Percentiles rank a stretch among this genome's conserved stretches.
phyloP scores from a whole-genome alignment of 2,113 vertebrate species.

The Spilogale gracilis region DNA sequence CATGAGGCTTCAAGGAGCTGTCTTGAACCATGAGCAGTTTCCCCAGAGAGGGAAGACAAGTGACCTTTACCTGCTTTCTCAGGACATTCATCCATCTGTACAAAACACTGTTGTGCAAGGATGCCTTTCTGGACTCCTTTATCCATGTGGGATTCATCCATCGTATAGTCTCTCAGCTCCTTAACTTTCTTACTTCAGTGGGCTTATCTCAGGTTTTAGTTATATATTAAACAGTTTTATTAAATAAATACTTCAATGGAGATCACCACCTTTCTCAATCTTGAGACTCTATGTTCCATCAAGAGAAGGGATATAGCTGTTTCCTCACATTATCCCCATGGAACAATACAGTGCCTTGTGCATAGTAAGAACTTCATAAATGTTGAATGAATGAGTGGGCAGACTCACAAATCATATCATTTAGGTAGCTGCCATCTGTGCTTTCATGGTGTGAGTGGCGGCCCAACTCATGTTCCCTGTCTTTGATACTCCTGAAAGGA shows the following conservation, averaged over 20 bases:
- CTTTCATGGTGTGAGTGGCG: not conserved
- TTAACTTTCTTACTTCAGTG: not conserved
- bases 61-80: not conserved
- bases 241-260: not conserved
- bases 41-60: not conserved
- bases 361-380: not conserved
- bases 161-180: not conserved
- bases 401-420: not conserved
- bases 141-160: not conserved
- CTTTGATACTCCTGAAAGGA: not conserved
- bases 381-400: not conserved
- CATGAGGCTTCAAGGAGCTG: not conserved
- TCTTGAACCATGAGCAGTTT: not conserved
- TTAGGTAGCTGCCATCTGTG: not conserved
- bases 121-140: not conserved
- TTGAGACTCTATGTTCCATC: not conserved
- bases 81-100: not conserved
- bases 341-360: not conserved
- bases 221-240: not conserved
- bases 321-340: not conserved
- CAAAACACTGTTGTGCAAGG: not conserved
- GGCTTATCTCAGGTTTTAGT: not conserved
- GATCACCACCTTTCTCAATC: not conserved
- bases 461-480: not conserved
- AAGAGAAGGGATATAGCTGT: not conserved